Percentiles rank a stretch among this genome's conserved stretches.
These are phyloP conservation scores for Salpingus planirostris DNA, from an alignment of 2,888 invertebrate species.

Conservation along the genomic window DNA sequence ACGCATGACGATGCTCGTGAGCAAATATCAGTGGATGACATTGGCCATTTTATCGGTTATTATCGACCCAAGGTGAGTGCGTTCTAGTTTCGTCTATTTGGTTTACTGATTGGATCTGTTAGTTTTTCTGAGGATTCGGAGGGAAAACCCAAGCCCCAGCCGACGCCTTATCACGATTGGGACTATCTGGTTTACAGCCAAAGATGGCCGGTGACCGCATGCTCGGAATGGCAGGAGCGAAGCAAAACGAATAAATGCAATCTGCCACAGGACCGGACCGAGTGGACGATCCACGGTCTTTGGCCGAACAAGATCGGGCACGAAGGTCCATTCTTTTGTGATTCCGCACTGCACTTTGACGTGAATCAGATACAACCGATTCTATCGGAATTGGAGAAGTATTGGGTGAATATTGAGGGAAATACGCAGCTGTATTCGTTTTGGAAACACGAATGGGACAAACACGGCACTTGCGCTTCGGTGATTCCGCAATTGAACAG, in stretches of 20 bases:
- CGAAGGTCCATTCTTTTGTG: constrained; percentile 63
- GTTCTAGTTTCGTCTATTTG: no score
- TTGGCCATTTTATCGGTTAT: no score
- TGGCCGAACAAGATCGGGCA: constrained; percentile 69
- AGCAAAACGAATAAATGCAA: constrained; percentile 52
- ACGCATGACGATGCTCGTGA: no score
- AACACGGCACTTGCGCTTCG: constrained; percentile 74
- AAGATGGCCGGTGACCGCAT: constrained; percentile 68
- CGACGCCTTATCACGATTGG: constrained; percentile 46
- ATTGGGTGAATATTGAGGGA: constrained; percentile 68
- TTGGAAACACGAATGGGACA: constrained; percentile 76
- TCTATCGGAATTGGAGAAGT: constrained; percentile 31
- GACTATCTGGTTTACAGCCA: constrained; percentile 74
- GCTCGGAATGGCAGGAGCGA: constrained; percentile 59
- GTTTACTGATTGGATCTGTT: no score
- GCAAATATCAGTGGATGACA: no score
- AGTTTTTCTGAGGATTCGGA: background rate
- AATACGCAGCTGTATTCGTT: constrained; percentile 46
- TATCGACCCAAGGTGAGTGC: no score
- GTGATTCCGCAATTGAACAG: constrained; percentile 47
- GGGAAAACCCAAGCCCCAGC: constrained; percentile 11
- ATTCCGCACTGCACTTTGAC: constrained; percentile 59
- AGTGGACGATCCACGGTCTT: constrained; percentile 75
- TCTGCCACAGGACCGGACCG: constrained; percentile 50
- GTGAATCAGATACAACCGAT: constrained; percentile 51